Base-by-base conservation (phyloP, 2,888 invertebrate species). In the Hirtodrosophila cameraria region DNA sequence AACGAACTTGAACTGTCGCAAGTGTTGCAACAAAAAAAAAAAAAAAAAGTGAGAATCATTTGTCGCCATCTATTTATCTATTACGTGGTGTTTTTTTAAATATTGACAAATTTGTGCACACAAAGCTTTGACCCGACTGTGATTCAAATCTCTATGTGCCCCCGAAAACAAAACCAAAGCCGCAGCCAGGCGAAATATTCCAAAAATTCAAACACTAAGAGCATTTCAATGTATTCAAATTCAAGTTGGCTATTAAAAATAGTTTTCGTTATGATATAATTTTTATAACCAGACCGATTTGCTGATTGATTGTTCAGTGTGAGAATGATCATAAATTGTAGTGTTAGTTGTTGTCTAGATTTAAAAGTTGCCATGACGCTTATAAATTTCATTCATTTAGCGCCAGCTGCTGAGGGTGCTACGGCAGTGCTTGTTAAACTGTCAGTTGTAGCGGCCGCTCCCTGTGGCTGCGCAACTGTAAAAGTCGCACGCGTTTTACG, bases 1-100 rank as follows among this genome's bases (percentile, higher is more conserved):
- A 73, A 68, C 57, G 81, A 82, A 73, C 81, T 81, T 81, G 81
- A 81, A 82, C 73, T 85, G 79, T 85, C 83, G 61, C 65, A 57
- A 53, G 52, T 68, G 75, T 67, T 63, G 58, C 61, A 60, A 58
- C 52, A 52, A 48, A 30, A 61, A 55, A 16, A 43, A 9, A 31
- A 49, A 55, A 42, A 59, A 55, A 52, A 49, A 15, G 30, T 20
- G 20, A 79, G 66, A 69, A 75, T 64, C 63, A 71, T 69, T 75
- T 55, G 70, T 81, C 67, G 54, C 57, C 62, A 63, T 71, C 57
- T 60, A 55, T 41, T 58, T 75, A 33, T 50, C 18, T 33, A 54
- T 66, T 67, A 63, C 58, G 46, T 30, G 28, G 55, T 62, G 62
- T 27, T 59, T 43, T 58, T 57, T 53, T 35, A 65, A 54, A 67